These are phyloP conservation scores for Apogon talboti DNA, from an alignment of 2,797 vertebrate genomes.

Conservation along the genomic window DNA sequence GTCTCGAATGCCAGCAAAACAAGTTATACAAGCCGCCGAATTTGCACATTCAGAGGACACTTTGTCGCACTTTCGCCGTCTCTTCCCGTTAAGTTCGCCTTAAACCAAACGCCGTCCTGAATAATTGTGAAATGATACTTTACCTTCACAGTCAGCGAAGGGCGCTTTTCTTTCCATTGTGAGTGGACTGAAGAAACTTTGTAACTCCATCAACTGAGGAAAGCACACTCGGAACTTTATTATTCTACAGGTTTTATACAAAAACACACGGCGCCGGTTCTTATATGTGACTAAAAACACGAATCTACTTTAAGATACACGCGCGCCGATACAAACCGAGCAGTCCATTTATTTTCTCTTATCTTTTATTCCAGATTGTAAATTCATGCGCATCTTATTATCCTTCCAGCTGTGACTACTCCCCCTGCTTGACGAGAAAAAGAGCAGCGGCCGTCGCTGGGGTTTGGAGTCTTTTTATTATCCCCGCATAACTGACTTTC, in stretches of 20 bases:
- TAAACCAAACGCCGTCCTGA: slow-evolving; percentile 7
- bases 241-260: slow-evolving; percentile 34
- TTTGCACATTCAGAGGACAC: slow-evolving; percentile 38
- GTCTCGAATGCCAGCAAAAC: slow-evolving; percentile 81
- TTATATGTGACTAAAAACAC: neutral
- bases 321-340: slow-evolving; percentile 31
- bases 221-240: slow-evolving; percentile 63
- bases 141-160: slow-evolving; percentile 78
- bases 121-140: slow-evolving; percentile 33
- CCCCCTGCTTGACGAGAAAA: slow-evolving; percentile 69
- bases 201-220: slow-evolving; percentile 78
- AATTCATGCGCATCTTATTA: slow-evolving; percentile 86
- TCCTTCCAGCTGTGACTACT: slow-evolving; percentile 84
- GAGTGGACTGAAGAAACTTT: slow-evolving; percentile 76
- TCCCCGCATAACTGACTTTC: slow-evolving; percentile 48
- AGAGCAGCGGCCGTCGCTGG: slow-evolving; percentile 52
- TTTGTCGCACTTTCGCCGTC: neutral
- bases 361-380: slow-evolving; percentile 77
- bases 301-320: slow-evolving; percentile 12
- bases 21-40: slow-evolving; percentile 81
- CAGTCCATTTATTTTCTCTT: slow-evolving; percentile 71
- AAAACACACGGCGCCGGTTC: slow-evolving; percentile 15
- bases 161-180: slow-evolving; percentile 79
- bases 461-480: slow-evolving; percentile 73
- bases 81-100: neutral